Percentiles rank a stretch among this genome's conserved stretches.
Evolutionary conservation across 2,113 vertebrate genomes (phyloP).

Genomic region (Tachycineta bicolor): DNA sequence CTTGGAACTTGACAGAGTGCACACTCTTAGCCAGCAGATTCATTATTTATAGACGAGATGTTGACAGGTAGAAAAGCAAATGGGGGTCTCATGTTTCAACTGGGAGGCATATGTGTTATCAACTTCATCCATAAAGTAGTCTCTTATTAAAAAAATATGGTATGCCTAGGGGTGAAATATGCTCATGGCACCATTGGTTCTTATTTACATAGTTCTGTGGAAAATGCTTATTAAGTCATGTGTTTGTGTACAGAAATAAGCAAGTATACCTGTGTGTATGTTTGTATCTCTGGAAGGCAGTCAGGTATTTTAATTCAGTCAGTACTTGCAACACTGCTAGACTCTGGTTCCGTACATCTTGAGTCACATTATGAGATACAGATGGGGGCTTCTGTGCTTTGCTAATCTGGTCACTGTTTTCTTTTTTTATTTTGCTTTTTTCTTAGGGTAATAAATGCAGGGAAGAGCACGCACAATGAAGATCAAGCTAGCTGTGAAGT

Average conservation of each 20-base stretch:
- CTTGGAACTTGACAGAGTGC: not conserved
- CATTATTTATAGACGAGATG: not conserved
- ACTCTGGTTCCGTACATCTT: not conserved
- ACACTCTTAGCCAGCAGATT: not conserved
- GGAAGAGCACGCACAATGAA: slow-evolving; percentile 95
- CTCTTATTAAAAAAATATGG: not conserved
- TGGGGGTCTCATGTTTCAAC: not conserved
- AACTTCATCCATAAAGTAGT: not conserved
- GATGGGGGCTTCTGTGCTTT: not conserved
- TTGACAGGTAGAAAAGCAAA: not conserved
- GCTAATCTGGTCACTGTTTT: not conserved
- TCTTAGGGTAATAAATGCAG: slow-evolving; percentile 93
- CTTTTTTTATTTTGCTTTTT: not conserved
- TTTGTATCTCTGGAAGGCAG: not conserved
- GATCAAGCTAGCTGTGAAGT: slow-evolving; percentile 98
- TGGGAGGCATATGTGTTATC: not conserved
- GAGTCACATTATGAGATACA: not conserved
- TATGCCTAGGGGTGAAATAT: not conserved
- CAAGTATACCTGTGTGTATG: not conserved
- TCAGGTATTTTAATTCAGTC: not conserved
- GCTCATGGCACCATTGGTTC: not conserved
- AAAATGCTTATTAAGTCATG: not conserved
- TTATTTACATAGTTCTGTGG: not conserved
- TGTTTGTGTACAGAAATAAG: not conserved
- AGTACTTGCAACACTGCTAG: not conserved